Conservation (phyloP, 1,140 invertebrate genomes). For the Nasonia longicornis region DNA sequence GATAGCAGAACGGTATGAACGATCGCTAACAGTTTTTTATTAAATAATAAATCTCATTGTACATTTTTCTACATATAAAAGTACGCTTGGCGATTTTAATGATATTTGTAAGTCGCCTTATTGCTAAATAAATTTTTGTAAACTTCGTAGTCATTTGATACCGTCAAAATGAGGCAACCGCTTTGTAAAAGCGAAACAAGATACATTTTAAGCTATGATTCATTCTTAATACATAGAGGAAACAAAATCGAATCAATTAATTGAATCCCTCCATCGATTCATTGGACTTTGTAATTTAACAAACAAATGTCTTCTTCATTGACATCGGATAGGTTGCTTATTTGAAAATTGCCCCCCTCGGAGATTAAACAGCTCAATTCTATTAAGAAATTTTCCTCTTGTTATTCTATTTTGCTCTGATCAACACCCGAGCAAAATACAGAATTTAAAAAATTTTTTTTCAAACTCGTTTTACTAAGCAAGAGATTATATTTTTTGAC, state of each 20-base stretch:
- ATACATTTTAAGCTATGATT: slow-evolving; percentile 10
- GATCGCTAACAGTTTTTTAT: slow-evolving; percentile 18
- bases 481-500: neutral
- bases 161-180: neutral
- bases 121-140: slow-evolving; percentile 29
- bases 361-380: neutral
- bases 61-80: slow-evolving; percentile 21
- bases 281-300: neutral
- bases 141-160: slow-evolving; percentile 25
- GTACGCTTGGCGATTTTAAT: slow-evolving; percentile 19
- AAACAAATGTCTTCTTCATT: neutral
- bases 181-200: slow-evolving; percentile 12
- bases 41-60: slow-evolving; percentile 32
- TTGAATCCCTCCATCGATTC: neutral
- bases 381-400: neutral
- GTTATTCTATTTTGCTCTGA: neutral
- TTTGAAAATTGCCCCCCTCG: no score
- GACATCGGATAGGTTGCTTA: no score
- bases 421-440: neutral
- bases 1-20: slow-evolving; percentile 14
- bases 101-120: slow-evolving; percentile 43
- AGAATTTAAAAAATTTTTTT: neutral
- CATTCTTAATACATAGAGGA: neutral
- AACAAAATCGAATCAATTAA: neutral
- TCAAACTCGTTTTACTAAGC: neutral